Percentiles rank a stretch among this genome's conserved stretches.
phyloP scores from a whole-genome alignment of 2,797 vertebrate species.

The Xerus rutilus region DNA sequence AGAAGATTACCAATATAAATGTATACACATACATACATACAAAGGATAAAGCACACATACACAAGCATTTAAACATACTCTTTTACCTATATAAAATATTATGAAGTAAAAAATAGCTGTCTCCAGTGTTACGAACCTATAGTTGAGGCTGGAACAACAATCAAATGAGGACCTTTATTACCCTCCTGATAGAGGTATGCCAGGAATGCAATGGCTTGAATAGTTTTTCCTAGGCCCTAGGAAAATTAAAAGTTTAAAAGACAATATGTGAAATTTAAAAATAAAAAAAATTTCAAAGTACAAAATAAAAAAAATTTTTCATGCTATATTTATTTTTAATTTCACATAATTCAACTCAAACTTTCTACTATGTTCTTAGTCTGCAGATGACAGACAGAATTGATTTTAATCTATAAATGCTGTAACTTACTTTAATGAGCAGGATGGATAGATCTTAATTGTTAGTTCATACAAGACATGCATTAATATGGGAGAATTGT shows the following conservation, averaged over 20 bases:
- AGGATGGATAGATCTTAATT: background rate
- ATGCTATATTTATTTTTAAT: conserved; percentile 17
- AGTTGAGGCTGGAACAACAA: conserved; percentile 97
- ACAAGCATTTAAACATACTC: background rate
- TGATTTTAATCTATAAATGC: background rate
- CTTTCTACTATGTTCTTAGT: conserved; percentile 11
- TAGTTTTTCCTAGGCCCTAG: conserved; percentile 98
- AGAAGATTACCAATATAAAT: conserved; percentile 11
- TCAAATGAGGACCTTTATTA: conserved; percentile 94
- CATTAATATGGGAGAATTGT: background rate
- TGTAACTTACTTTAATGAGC: background rate
- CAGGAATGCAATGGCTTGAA: conserved; percentile 98
- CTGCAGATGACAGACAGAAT: background rate
- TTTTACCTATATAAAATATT: background rate
- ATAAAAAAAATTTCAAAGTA: conserved; percentile 38
- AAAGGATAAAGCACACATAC: background rate
- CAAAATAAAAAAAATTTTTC: conserved; percentile 12
- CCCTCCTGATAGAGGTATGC: conserved; percentile 94
- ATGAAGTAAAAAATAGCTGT: background rate
- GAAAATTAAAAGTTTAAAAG: conserved; percentile 78
- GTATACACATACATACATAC: background rate
- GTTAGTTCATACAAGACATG: background rate
- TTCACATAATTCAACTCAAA: conserved; percentile 26
- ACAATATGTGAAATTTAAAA: conserved; percentile 69
- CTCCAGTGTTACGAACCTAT: conserved; percentile 90